These are phyloP conservation scores for Xiphophorus hellerii DNA, from an alignment of 2,113 vertebrate genomes.

Conservation along the genomic window DNA sequence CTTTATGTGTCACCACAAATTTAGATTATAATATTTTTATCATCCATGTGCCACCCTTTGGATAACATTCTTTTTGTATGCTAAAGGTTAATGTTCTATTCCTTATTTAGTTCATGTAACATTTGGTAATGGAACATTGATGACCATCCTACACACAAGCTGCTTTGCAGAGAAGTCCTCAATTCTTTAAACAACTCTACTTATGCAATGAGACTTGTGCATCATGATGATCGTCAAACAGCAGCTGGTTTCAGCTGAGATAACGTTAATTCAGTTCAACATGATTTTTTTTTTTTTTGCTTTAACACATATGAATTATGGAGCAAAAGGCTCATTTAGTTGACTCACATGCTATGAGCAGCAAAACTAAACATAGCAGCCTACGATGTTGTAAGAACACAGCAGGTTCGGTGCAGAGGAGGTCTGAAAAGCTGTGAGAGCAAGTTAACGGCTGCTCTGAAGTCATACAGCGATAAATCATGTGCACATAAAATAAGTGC, in stretches of 20 bases:
- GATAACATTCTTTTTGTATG: not conserved
- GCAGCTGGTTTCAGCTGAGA: slow-evolving; percentile 26
- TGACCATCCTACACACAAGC: slow-evolving; percentile 14
- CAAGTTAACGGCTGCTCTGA: slow-evolving; percentile 2
- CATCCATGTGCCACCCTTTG: not conserved
- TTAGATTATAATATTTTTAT: not conserved
- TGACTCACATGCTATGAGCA: slow-evolving; percentile 30
- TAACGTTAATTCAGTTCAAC: slow-evolving; percentile 38
- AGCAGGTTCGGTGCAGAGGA: slow-evolving; percentile 10
- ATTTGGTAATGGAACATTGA: not conserved
- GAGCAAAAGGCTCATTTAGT: slow-evolving; percentile 34
- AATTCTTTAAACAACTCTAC: not conserved
- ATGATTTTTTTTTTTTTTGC: slow-evolving; percentile 35
- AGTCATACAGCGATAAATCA: slow-evolving; percentile 7
- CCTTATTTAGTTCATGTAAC: slow-evolving; percentile 3
- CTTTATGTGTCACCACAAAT: not conserved
- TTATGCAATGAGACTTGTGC: slow-evolving; percentile 23
- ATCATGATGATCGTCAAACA: slow-evolving; percentile 51
- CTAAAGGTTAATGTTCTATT: slow-evolving; percentile 1
- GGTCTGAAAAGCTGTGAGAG: not conserved
- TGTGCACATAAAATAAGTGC: not conserved
- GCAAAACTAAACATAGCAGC: slow-evolving; percentile 63
- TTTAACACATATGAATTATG: slow-evolving; percentile 66
- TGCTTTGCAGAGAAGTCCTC: slow-evolving; percentile 3
- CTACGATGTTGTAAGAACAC: slow-evolving; percentile 35